Base-by-base conservation (phyloP, 1,140 invertebrate species). In the Heliconius congener region DNA sequence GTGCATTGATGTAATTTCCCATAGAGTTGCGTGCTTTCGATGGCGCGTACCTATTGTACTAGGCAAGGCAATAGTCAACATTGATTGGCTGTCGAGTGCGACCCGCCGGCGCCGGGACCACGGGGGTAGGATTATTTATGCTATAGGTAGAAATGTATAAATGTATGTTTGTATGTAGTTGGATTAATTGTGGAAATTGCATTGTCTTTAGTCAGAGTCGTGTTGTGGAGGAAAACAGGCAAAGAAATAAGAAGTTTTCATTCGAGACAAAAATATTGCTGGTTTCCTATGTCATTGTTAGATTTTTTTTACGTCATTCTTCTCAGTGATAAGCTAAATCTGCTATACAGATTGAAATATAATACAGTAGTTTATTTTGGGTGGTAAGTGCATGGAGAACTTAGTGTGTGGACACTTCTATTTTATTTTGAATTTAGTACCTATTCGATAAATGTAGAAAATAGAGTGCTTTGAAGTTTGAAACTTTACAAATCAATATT, bases 71-170 rank as follows among this genome's bases (percentile, higher is more conserved):
- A 72, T 34, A 50, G 60, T 76, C 70, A 46, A 70, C 74, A 76
- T 76, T 70, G 74, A 76, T 76, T 76, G 74, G 60, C 74, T 71
- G 74, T 30, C 39, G 74, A 66, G 57, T 46, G 57, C 74, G 74
- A 70, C 74, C 46, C 37, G 74, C 37, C 39, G 74, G 74, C 74
- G 74, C 74, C 74, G 74, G 13, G 46, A 50, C 60, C 30, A n/a
- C 30, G 11, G 30, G 4, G 6, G 74, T 8, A 46, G 42, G 55
- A 76, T 70, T 60, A 75, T 37, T 60, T 23, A 60, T 71, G 39
- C 66, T 76, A 76, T 76, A 37, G 37, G 71, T 76, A 50, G 23
- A 76, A 16, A 46, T 46, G 42, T 46, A 37, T 37, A 37, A 37
- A 37, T 37, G 34, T 37, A 37, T 37, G 34, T 37, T 37, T 8